Base-by-base conservation (phyloP, 2,113 vertebrate species). In the Odocoileus virginianus region DNA sequence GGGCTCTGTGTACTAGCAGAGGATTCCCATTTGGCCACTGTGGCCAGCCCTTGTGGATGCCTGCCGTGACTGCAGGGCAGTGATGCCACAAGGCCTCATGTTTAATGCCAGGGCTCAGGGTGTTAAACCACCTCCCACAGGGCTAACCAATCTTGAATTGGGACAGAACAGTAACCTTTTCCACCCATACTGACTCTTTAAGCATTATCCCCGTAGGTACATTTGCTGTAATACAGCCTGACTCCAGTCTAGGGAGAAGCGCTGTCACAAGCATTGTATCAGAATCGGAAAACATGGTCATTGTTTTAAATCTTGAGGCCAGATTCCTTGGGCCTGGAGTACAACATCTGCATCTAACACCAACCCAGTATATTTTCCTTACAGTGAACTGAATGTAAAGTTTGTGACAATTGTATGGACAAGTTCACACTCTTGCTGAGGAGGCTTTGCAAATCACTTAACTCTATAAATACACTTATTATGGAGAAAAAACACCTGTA, bases 341-440 rank as follows among this genome's bases (percentile, higher is more conserved):
- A 71, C n/a, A 83, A 33, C 21, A 78, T 64, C 76, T 71, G 61
- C 14, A 52, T 88, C 90, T 87, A 45, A 64, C 9, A 64, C 81
- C 87, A 95, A 76, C 28, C 50, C 12, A 6, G 19, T 47, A 0
- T 78, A 11, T 92, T 83, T 92, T 57, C 60, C 71, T 97, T 92
- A 57, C 93, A 95, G 50, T 67, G 93, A 95, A 76, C 54, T n/a
- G 52, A 83, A 58, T 90, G 76, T 89, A 82, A 83, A 82, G 17
- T 78, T 30, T 67, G 21, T 82, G 94, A 87, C 30, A 2, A 36
- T 43, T 88, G 19, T 81, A 43, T 33, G n/a, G 84, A 6, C 57
- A 95, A 84, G 17, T 84, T 87, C 23, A 87, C 19, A 45, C 23
- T 67, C 81, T 67, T 79, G 23, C 71, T 82, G 71, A 76, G 7